Conservation (phyloP, 2,888 invertebrate genomes). For the Oasisia sp. region DNA sequence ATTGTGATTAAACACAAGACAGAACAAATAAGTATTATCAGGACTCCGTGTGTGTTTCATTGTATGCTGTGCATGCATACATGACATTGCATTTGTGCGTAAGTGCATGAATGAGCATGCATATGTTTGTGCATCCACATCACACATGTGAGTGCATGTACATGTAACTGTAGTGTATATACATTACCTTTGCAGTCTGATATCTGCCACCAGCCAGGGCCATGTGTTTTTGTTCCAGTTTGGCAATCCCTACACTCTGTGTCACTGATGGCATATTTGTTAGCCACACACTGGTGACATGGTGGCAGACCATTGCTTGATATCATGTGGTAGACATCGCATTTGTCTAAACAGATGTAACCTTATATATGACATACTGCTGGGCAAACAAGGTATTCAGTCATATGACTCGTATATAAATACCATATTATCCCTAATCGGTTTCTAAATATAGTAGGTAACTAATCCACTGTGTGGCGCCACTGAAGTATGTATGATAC, state of each 20-base stretch:
- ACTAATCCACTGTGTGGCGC: too few relatives aligned
- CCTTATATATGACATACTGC: background rate
- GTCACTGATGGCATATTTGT: background rate
- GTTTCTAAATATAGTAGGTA: too few relatives aligned
- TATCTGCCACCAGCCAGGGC: background rate
- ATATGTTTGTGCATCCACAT: background rate
- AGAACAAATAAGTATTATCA: too few relatives aligned
- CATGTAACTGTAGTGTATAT: background rate
- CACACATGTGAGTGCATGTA: background rate
- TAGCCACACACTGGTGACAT: background rate
- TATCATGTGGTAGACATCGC: background rate
- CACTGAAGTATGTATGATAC: too few relatives aligned
- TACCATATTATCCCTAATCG: background rate
- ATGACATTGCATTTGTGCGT: background rate
- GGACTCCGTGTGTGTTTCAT: too few relatives aligned
- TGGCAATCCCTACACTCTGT: background rate
- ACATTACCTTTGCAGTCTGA: background rate
- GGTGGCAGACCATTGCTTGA: background rate
- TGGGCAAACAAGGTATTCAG: background rate
- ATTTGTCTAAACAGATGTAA: conserved; percentile 7
- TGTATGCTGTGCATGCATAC: background rate
- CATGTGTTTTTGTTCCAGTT: background rate
- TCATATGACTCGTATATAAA: background rate
- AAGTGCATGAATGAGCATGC: too few relatives aligned
- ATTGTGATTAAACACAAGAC: background rate